phyloP scores from a whole-genome alignment of 2,888 invertebrate genomes.

The Diaperis boleti region DNA sequence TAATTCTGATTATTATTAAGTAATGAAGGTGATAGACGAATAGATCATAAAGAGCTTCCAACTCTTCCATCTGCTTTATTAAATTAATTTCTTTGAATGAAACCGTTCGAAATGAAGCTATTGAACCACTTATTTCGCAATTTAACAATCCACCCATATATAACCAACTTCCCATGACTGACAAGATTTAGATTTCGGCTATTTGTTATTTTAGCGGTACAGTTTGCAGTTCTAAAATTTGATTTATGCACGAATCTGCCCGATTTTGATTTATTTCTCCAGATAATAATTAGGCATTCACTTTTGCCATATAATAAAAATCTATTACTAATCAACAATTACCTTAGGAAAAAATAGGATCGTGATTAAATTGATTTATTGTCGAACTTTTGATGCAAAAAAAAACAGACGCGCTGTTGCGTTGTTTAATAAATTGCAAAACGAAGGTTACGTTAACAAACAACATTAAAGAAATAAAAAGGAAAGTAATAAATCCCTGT shows the following conservation, averaged over 20 bases:
- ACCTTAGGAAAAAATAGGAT: neutral
- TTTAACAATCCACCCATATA: neutral
- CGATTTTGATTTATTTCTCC: conserved; percentile 20
- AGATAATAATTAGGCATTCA: conserved; percentile 5
- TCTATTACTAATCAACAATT: conserved; percentile 8
- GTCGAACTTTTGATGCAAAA: neutral
- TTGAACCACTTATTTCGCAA: neutral
- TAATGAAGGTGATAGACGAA: no score
- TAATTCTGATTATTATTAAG: no score
- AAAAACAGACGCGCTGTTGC: neutral
- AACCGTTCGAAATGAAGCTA: no score
- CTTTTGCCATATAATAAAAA: conserved; percentile 11
- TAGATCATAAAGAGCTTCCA: no score
- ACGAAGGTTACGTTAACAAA: conserved; percentile 10
- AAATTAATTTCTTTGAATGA: no score
- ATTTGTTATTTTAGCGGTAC: conserved; percentile 23
- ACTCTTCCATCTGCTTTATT: no score
- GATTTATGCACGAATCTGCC: conserved; percentile 15
- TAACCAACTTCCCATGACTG: conserved; percentile 16
- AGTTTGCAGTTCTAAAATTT: neutral
- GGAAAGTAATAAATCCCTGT: conserved; percentile 5
- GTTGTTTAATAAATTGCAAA: conserved; percentile 5
- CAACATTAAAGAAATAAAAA: conserved; percentile 17
- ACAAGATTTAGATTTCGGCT: conserved; percentile 17
- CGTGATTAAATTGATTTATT: conserved; percentile 9